These are phyloP conservation scores for Catajapyx aquilonaris DNA, from an alignment of 1,140 invertebrate species.

Conservation along the genomic window DNA sequence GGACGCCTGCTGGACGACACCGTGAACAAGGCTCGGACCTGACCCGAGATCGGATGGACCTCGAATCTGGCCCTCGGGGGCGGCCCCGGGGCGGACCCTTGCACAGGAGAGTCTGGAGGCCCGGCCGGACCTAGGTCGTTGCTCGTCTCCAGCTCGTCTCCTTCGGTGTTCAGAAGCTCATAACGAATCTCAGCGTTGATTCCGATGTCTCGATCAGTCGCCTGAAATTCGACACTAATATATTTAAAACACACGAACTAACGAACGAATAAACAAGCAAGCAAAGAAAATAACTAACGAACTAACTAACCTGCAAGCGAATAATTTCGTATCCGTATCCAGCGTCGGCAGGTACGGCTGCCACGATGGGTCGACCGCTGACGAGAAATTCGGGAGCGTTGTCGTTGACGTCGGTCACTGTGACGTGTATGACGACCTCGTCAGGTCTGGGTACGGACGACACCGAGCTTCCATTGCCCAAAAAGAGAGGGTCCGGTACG, in stretches of 20 bases:
- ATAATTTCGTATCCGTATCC: conserved; percentile 58
- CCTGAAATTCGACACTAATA: conserved; percentile 23
- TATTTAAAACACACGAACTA: not conserved
- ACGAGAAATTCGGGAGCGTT: conserved; percentile 49
- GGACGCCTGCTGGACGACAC: conserved; percentile 33
- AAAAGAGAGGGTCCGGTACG: too few relatives aligned
- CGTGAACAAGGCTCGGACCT: conserved; percentile 47
- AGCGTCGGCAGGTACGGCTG: conserved; percentile 52
- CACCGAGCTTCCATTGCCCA: too few relatives aligned
- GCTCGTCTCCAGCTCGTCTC: conserved; percentile 39
- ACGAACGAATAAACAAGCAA: conserved; percentile 1
- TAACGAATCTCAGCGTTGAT: conserved; percentile 58
- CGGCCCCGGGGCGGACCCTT: too few relatives aligned
- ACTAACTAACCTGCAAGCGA: conserved; percentile 32
- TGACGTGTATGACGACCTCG: conserved; percentile 44
- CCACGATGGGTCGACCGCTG: conserved; percentile 42
- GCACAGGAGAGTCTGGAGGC: too few relatives aligned
- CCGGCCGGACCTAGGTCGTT: too few relatives aligned
- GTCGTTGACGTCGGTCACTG: conserved; percentile 59
- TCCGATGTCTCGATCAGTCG: conserved; percentile 47
- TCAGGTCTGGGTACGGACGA: too few relatives aligned
- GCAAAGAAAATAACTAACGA: too few relatives aligned
- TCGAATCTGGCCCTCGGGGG: too few relatives aligned
- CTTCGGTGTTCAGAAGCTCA: conserved; percentile 33
- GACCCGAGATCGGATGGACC: conserved; percentile 47